These are phyloP conservation scores for Corythoichthys haematopterus DNA, from an alignment of 2,113 vertebrate species.

Conservation along the genomic window DNA sequence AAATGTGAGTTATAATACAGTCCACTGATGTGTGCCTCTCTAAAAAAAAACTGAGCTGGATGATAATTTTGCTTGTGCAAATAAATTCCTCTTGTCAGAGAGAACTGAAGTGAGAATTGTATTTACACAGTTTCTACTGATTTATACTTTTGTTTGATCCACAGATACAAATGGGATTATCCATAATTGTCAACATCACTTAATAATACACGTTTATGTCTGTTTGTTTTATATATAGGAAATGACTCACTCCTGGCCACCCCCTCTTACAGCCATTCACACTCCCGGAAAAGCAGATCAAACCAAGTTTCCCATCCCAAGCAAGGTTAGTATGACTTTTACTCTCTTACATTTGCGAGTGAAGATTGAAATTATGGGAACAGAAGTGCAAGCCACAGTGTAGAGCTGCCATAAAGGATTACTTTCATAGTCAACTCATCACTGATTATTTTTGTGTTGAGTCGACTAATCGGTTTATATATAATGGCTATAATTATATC, in stretches of 20 bases:
- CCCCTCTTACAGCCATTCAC: slow-evolving; percentile 85
- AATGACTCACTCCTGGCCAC: slow-evolving; percentile 90
- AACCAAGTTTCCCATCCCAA: slow-evolving; percentile 81
- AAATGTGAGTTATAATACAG: slow-evolving; percentile 26
- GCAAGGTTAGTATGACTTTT: slow-evolving; percentile 72
- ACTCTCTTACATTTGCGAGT: neutral
- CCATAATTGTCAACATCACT: neutral
- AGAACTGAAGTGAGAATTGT: slow-evolving; percentile 18
- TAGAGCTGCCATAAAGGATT: neutral
- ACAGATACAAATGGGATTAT: neutral
- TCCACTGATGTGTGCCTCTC: slow-evolving; percentile 11
- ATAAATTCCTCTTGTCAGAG: slow-evolving; percentile 9
- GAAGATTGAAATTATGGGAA: neutral
- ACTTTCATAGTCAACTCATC: neutral
- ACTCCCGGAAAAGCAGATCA: slow-evolving; percentile 84
- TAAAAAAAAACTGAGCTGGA: slow-evolving; percentile 30
- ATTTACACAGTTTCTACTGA: slow-evolving; percentile 7
- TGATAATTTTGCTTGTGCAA: slow-evolving; percentile 39
- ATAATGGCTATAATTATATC: too few relatives aligned
- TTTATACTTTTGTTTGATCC: slow-evolving; percentile 5
- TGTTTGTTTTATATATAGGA: slow-evolving; percentile 61
- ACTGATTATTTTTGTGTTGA: neutral
- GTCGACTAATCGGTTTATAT: neutral
- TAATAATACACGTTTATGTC: neutral
- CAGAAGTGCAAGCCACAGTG: neutral